Base-by-base conservation (phyloP, 1,140 invertebrate species). In the Dysdera silvatica region DNA sequence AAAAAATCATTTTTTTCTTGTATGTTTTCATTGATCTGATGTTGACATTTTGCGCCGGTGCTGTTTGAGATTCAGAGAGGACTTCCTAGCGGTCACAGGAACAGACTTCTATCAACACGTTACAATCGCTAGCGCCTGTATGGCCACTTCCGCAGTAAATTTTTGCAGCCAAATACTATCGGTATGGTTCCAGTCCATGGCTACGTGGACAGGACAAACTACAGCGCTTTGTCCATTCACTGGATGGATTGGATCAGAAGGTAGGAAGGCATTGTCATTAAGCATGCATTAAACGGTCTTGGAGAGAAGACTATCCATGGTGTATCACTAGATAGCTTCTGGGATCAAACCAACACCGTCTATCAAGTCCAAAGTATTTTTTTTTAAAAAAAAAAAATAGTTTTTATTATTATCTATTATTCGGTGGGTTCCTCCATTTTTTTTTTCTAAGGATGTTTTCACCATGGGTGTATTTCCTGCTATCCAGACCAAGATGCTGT, bases 111-210 rank as follows among this genome's bases (percentile, higher is more conserved):
- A n/a, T n/a, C n/a, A n/a, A n/a, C n/a, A 43, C 35, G 28, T 49
- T n/a, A 65, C 62, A 8, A 24, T 65, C 16, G 33, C 62, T 6
- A 35, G 41, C 28, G 26, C 14, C 16, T 66, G 65, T 45, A 65
- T 48, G 23, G 43, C 35, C 8, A 45, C 49, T 4, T 65, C 33
- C 14, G 40, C 18, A 29, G 24, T 18, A 54, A 56, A 3, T n/a
- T 31, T 41, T 31, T 66, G 14, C 28, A 16, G 20, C 26, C 33
- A 43, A 57, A 66, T 20, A 55, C n/a, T 10, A 66, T 66, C 10
- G 65, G 33, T 10, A 55, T 66, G 10, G 43, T 66, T 14, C 65
- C 61, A 3, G 23, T 20, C 31, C n/a, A 40, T 31, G 65, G 61
- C 23, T 66, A 66, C 28, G 5, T 31, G 10, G 26, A 23, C 16